Evolutionary conservation across 2,888 invertebrate species (phyloP), one percentile per base, ranked within the genome.

Genomic region (Drosophila robusta): DNA sequence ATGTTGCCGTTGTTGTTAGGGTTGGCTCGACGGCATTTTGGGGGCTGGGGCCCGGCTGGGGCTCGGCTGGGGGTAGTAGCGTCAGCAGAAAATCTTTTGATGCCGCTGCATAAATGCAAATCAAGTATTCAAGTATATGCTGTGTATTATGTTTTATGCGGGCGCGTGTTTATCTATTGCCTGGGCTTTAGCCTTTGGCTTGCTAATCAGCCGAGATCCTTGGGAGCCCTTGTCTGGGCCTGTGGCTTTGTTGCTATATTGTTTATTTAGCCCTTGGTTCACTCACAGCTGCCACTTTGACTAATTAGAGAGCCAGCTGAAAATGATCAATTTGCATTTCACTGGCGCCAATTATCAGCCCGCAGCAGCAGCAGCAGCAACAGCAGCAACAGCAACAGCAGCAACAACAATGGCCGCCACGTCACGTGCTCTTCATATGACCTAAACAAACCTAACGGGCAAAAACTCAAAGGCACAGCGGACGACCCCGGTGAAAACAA

Each of bases 261-360:
- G 84, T 82, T 87, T 80, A 74, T 69, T 87, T 77, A 84, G 68
- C 85, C 82, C 85, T 63, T 51, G 56, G 82, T 54, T 70, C 56
- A 50, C 61, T 54, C 69, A 57, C 56, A 63, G 70, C 67, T 75
- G 87, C 54, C 89, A 89, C 89, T 84, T 87, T 89, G 89, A 82
- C 83, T 84, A 84, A 84, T 84, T 84, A 84, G 86, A 80, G 71
- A 81, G 81, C 61, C 82, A 64, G 67, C 82, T 84, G 67, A 85
- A 80, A 89, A 87, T 89, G 83, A 84, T 84, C 83, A 84, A 84
- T 84, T 89, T 84, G 88, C 83, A 89, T 84, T 83, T 87, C 76
- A 87, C 74, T 77, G 68, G 72, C 63, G 80, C 58, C 80, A 80
- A 80, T 77, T 80, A 80, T 61, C 63, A 77, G 72, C 80, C 76